Conservation (phyloP, 2,888 invertebrate species). For the Drosophila setosimentum region DNA sequence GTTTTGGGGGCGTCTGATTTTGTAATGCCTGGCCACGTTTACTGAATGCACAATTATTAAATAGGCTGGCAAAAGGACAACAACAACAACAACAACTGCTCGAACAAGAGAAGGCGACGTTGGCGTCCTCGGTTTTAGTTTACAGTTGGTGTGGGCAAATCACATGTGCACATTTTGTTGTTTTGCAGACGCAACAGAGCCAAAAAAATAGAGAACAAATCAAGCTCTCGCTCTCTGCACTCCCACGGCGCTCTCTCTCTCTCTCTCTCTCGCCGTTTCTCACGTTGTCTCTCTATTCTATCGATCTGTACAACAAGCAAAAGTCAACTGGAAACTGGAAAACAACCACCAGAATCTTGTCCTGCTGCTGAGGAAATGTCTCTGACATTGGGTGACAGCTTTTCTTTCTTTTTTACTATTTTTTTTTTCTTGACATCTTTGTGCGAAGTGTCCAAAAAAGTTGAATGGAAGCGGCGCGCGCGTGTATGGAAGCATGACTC, state of each 20-base stretch:
- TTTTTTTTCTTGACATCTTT: slow-evolving; percentile 6
- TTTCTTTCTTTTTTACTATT: slow-evolving; percentile 2
- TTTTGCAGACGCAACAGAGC: slow-evolving; percentile 55
- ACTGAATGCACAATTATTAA: slow-evolving; percentile 76
- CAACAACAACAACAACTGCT: slow-evolving; percentile 14
- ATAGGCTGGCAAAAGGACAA: slow-evolving; percentile 68
- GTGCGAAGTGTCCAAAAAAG: slow-evolving; percentile 32
- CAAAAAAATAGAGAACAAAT: slow-evolving; percentile 20
- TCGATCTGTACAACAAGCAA: slow-evolving; percentile 71
- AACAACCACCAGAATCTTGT: slow-evolving; percentile 68
- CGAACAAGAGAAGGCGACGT: slow-evolving; percentile 21
- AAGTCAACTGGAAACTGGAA: slow-evolving; percentile 79
- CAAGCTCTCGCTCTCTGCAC: neutral
- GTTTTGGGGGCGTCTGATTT: slow-evolving; percentile 38
- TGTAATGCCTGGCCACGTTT: slow-evolving; percentile 58
- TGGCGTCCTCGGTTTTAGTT: slow-evolving; percentile 54
- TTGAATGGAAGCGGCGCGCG: slow-evolving; percentile 46
- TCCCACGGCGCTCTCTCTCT: neutral
- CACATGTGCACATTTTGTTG: slow-evolving; percentile 77
- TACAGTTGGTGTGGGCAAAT: slow-evolving; percentile 47
- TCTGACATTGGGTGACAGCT: slow-evolving; percentile 60
- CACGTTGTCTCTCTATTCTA: slow-evolving; percentile 49
- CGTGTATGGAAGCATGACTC: slow-evolving; percentile 62
- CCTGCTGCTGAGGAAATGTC: slow-evolving; percentile 40
- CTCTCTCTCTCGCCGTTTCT: slow-evolving; percentile 9